Conservation (phyloP, 2,113 vertebrate species). For the Scomber colias region DNA sequence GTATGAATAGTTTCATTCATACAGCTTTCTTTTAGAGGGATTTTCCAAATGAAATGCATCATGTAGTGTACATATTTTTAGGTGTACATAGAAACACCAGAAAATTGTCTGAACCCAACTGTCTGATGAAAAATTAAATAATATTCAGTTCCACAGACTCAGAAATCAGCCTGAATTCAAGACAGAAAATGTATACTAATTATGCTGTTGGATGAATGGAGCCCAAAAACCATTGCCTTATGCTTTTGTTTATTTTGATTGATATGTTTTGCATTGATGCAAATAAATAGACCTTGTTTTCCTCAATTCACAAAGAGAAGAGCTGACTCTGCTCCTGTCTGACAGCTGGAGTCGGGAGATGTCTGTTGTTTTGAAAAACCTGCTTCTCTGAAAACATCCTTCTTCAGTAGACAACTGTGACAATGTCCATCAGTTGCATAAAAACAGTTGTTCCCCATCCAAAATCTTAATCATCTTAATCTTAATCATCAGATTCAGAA, state of each 20-base stretch:
- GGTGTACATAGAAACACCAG: constrained; percentile 34
- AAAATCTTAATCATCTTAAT: constrained; percentile 43
- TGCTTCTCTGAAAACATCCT: constrained; percentile 60
- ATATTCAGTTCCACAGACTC: constrained; percentile 35
- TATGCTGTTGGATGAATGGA: constrained; percentile 54
- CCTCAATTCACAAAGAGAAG: constrained; percentile 52
- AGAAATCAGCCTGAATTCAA: constrained; percentile 55
- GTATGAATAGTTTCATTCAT: constrained; percentile 45
- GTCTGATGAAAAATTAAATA: constrained; percentile 45
- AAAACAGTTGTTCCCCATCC: constrained; percentile 21
- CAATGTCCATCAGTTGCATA: constrained; percentile 38
- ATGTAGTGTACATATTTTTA: constrained; percentile 33
- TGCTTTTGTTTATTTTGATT: constrained; percentile 74
- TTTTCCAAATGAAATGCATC: constrained; percentile 5
- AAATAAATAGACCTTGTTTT: constrained; percentile 65
- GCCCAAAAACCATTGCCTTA: constrained; percentile 38
- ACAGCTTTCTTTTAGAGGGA: constrained; percentile 21
- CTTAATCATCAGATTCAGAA: constrained; percentile 28
- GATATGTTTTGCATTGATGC: constrained; percentile 70
- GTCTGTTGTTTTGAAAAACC: constrained; percentile 70
- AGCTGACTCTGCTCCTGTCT: constrained; percentile 62
- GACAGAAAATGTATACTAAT: constrained; percentile 61
- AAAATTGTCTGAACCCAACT: constrained; percentile 50
- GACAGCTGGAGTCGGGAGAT: constrained; percentile 70
- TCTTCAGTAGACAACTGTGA: constrained; percentile 43